Conservation (phyloP, 2,797 vertebrate genomes). For the Dendrocincla tyrannina region DNA sequence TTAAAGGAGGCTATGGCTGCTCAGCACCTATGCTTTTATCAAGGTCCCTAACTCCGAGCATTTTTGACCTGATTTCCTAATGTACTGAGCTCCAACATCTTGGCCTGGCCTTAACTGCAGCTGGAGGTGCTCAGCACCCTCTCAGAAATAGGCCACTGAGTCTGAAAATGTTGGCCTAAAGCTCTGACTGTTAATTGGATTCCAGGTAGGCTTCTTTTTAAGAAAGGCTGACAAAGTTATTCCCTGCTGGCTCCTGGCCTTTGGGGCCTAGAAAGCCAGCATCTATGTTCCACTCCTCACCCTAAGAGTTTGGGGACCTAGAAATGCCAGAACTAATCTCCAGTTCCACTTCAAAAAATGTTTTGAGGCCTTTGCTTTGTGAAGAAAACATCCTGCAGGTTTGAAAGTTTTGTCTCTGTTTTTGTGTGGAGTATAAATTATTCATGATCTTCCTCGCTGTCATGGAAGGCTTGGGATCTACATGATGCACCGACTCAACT, state of each 20-base stretch:
- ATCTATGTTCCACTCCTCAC: constrained; percentile 23
- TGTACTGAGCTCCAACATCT: not conserved
- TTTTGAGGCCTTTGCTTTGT: constrained; percentile 30
- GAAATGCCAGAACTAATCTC: constrained; percentile 57
- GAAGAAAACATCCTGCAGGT: constrained; percentile 48
- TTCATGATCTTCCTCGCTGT: constrained; percentile 3
- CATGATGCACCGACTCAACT: not conserved
- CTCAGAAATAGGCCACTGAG: constrained; percentile 58
- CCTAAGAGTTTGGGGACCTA: constrained; percentile 39
- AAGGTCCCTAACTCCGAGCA: constrained; percentile 18
- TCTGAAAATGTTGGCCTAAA: constrained; percentile 66
- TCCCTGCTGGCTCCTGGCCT: constrained; percentile 59
- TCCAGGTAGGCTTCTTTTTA: constrained; percentile 63
- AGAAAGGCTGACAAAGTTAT: constrained; percentile 55
- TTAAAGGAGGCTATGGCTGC: not conserved
- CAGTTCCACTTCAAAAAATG: constrained; percentile 26
- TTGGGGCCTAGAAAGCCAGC: constrained; percentile 49
- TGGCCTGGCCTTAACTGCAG: not conserved
- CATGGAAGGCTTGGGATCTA: constrained; percentile 1
- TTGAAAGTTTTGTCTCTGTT: constrained; percentile 44
- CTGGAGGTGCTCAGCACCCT: constrained; percentile 41
- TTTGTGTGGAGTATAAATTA: constrained; percentile 38
- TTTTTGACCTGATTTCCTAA: constrained; percentile 34
- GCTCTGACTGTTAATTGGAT: constrained; percentile 62
- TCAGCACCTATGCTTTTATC: constrained; percentile 4